Conservation (phyloP, 2,797 vertebrate genomes). For the Peromyscus eremicus region DNA sequence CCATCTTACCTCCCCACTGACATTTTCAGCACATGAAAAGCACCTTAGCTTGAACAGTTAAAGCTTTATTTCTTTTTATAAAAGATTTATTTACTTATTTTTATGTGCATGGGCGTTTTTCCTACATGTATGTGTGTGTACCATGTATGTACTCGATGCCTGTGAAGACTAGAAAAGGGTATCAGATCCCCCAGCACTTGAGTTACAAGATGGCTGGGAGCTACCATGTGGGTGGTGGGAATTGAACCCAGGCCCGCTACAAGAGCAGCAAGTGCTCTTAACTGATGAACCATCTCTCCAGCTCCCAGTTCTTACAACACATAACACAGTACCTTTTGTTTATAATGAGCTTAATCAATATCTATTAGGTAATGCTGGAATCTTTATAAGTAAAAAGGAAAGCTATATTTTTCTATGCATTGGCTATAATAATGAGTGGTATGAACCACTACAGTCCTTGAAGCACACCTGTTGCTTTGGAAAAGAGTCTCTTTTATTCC, state of each 20-base stretch:
- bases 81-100: neutral
- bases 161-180: neutral
- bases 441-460: neutral
- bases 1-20: conserved; percentile 12
- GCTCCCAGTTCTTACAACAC: neutral
- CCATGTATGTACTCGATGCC: neutral
- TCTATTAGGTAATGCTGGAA: conserved; percentile 1
- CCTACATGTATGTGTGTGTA: neutral
- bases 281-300: neutral
- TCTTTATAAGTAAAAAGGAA: conserved; percentile 15
- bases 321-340: neutral
- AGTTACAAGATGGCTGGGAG: neutral
- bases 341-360: neutral
- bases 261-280: neutral
- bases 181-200: neutral
- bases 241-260: neutral
- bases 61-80: neutral
- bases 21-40: neutral
- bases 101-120: neutral
- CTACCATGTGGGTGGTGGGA: neutral
- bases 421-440: conserved; percentile 23
- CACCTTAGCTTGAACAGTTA: neutral
- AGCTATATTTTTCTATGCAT: conserved; percentile 48
- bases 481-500: no score
- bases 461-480: no score